Base-by-base conservation (phyloP, 92 coral and sea anemone genomes). In the Diadumene lineata region DNA sequence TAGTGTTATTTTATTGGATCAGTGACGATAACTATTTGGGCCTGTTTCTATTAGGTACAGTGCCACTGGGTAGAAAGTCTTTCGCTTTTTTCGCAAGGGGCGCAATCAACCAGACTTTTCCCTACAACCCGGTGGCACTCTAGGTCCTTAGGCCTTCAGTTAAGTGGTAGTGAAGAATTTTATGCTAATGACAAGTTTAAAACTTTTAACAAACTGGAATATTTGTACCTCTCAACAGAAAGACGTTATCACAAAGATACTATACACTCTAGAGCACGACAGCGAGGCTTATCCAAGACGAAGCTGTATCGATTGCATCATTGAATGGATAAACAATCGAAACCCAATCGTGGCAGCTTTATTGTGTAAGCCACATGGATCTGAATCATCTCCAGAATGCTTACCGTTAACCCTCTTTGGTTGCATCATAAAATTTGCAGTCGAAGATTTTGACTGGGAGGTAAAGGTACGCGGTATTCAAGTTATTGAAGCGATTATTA, bases 401-500 rank as follows among this genome's bases (percentile, higher is more conserved):
- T n/a, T n/a, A n/a, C n/a, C 26, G 0, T 31, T 38, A 43, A 1
- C 68, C 11, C 31, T 78, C 21, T 55, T 57, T 28, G 57, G 75
- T 22, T 21, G 74, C 57, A 56, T 68, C 18, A 15, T 78, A 15
- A 62, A 15, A 56, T 24, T 17, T 21, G 82, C 82, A 10, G 25
- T 68, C 66, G 84, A 92, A 74, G 99, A 96, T 63, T 92, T 96
- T 80, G 99, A 96, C 72, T 96, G 99, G 99, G 99, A 96, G 58
- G 99, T 96, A 0, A 96, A 96, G 79, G 43, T 92, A 4, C 90
- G 91, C 24, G 97, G 69, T 1, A 70, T 96, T 69, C 74, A 84
- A n/a, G 81, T 89, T 53, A 82, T 90, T 82, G 85, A 86, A 61
- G 81, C 86, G 11, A 50, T 96, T 17, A 77, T 89, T 0, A 57